Conservation (phyloP, 2,113 vertebrate genomes). For the Hydropotes inermis region DNA sequence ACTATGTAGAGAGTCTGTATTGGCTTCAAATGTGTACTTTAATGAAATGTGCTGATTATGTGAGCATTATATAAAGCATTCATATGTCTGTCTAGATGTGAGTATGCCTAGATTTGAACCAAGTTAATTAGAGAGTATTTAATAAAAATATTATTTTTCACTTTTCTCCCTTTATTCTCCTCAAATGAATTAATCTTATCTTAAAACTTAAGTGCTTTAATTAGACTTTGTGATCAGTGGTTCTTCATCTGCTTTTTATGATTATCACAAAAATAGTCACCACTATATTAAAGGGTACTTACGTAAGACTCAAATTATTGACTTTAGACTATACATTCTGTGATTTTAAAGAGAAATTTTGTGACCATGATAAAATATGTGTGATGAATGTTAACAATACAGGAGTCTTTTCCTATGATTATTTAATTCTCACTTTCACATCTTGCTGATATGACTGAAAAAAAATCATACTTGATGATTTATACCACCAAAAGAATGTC, state of each 20-base stretch:
- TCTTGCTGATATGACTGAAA: constrained; percentile 43
- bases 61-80: not conserved
- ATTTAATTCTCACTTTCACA: constrained; percentile 28
- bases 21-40: not conserved
- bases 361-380: not conserved
- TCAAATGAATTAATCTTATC: constrained; percentile 2
- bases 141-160: constrained; percentile 30
- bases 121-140: not conserved
- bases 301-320: not conserved
- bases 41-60: constrained; percentile 7
- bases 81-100: not conserved
- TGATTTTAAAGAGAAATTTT: constrained; percentile 55
- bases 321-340: not conserved
- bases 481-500: constrained; percentile 64
- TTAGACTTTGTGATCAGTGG: not conserved
- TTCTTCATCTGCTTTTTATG: constrained; percentile 36
- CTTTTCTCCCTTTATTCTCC: not conserved
- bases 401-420: constrained; percentile 43
- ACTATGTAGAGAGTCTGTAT: not conserved
- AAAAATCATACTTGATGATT: constrained; percentile 53
- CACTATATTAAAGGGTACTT: not conserved
- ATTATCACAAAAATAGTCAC: constrained; percentile 17
- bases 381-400: constrained; percentile 15
- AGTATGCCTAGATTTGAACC: constrained; percentile 13
- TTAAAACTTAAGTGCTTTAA: constrained; percentile 35